A percentile compares a stretch with the other conserved stretches of the same genome.
phyloP scores from a whole-genome alignment of 1,140 invertebrate genomes.

The Lepidurus packardi region DNA sequence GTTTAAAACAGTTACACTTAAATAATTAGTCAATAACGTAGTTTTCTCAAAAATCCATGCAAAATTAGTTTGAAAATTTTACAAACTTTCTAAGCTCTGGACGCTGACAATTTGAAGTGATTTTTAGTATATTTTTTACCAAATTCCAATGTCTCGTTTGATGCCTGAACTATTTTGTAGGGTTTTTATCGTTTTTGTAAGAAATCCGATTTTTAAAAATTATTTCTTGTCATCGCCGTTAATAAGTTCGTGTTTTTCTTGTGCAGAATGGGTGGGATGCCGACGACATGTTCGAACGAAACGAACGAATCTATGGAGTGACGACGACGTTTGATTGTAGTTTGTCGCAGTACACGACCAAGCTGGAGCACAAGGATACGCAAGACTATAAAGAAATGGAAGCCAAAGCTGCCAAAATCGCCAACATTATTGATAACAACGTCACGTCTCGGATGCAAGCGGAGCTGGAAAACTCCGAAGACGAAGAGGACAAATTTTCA shows the following conservation, averaged over 20 bases:
- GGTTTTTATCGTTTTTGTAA: neutral
- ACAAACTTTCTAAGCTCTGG: too few relatives aligned
- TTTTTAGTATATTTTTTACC: too few relatives aligned
- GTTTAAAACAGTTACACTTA: too few relatives aligned
- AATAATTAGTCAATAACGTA: too few relatives aligned
- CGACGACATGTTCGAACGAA: constrained; percentile 89
- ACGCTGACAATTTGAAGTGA: too few relatives aligned
- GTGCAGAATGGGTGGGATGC: constrained; percentile 85
- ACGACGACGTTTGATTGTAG: constrained; percentile 80
- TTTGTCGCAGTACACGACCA: constrained; percentile 78
- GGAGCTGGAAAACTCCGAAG: constrained; percentile 84
- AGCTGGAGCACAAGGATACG: constrained; percentile 72
- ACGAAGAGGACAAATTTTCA: constrained; percentile 70
- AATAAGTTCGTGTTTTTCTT: constrained; percentile 29
- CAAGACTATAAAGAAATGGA: constrained; percentile 78
- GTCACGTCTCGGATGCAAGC: constrained; percentile 69
- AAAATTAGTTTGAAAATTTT: too few relatives aligned
- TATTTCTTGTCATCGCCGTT: too few relatives aligned
- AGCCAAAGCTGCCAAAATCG: constrained; percentile 77
- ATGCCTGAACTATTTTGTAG: neutral
- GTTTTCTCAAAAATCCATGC: too few relatives aligned
- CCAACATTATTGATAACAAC: constrained; percentile 81
- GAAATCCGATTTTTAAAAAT: too few relatives aligned
- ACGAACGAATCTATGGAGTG: constrained; percentile 83
- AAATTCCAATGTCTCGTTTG: neutral